These are phyloP conservation scores for roundworm (Caenorhabditis elegans) DNA, from an alignment of 1,140 invertebrate species.

Conservation along the genomic window WBcel235 BX284605.5:12352501-12353000, in stretches of 20 bases:
- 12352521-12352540: no score
- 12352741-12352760: neutral
- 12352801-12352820: conserved; percentile 6
- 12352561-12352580: no score
- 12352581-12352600: no score
- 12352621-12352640: no score
- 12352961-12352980: conserved; percentile 27
- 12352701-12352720: no score
- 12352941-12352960: neutral
- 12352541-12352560: no score
- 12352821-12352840: conserved; percentile 20
- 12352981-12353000: conserved; percentile 26
- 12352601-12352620: no score
- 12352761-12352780: neutral
- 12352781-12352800: conserved; percentile 28
- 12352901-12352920: conserved; percentile 15
- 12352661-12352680: no score
- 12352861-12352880: conserved; percentile 11
- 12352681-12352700: no score
- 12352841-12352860: neutral
- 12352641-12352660: no score
- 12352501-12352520: no score
- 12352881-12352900: neutral
- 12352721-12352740: neutral
- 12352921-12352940: conserved; percentile 25